Percentiles rank a stretch among this genome's conserved stretches.
Evolutionary conservation across 2,797 vertebrate species (phyloP).

Genomic region (Potorous gilbertii): DNA sequence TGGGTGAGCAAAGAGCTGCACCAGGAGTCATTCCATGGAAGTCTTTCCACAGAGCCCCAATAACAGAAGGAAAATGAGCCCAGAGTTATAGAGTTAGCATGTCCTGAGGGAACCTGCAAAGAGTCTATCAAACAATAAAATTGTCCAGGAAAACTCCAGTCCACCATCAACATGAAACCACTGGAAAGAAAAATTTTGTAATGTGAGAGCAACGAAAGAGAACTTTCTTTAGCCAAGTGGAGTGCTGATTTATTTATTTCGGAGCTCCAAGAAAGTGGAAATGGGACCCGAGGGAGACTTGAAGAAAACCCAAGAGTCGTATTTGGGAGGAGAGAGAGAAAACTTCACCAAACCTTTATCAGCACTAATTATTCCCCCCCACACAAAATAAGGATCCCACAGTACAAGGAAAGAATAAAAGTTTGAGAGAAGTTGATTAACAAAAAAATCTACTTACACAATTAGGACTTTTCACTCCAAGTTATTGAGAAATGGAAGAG

Average conservation of each 20-base stretch:
- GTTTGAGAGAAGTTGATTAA: slow-evolving; percentile 1
- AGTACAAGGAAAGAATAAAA: too few species aligned
- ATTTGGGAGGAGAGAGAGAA: not conserved
- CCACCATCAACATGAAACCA: slow-evolving; percentile 6
- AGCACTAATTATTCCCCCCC: not conserved
- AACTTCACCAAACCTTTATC: slow-evolving; percentile 4
- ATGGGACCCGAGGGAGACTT: slow-evolving; percentile 3
- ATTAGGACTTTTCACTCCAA: not conserved
- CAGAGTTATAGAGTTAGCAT: not conserved
- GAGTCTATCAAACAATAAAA: slow-evolving; percentile 21
- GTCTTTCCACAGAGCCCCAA: not conserved
- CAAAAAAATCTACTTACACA: not conserved
- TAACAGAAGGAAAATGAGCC: not conserved
- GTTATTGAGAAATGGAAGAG: not conserved
- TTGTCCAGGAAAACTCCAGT: not conserved
- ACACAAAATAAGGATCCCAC: not conserved
- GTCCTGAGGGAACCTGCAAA: slow-evolving; percentile 35
- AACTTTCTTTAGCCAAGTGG: slow-evolving; percentile 27
- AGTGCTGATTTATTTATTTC: not conserved
- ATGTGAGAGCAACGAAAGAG: slow-evolving; percentile 29
- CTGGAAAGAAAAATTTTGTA: slow-evolving; percentile 32
- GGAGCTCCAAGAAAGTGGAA: slow-evolving; percentile 46
- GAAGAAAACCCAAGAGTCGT: not conserved
- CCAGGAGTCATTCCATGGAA: not conserved
- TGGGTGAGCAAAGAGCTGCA: not conserved